phyloP scores from a whole-genome alignment of 2,888 invertebrate genomes.

The Ernsta delagoae region DNA sequence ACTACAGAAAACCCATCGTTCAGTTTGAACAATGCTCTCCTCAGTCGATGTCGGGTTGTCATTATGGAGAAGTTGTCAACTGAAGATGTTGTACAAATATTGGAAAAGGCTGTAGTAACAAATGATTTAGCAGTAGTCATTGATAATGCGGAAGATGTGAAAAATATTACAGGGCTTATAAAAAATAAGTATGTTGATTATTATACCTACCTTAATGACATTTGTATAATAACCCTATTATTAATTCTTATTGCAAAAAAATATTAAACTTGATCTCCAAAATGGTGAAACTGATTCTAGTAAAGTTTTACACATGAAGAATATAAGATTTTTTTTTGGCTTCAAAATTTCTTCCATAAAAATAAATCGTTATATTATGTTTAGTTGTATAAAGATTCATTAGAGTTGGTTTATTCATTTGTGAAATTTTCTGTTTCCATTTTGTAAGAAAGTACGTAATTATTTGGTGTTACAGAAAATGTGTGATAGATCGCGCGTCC shows the following conservation, averaged over 20 bases:
- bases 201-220: no score
- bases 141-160: constrained; percentile 49
- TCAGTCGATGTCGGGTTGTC: constrained; percentile 91
- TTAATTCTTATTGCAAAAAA: no score
- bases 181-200: constrained; percentile 17
- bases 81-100: constrained; percentile 85
- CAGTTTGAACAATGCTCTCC: constrained; percentile 90
- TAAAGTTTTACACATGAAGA: no score
- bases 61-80: constrained; percentile 88
- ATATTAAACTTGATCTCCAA: no score
- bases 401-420: no score
- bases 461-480: constrained; percentile 49
- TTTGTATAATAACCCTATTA: no score
- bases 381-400: no score
- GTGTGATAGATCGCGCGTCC: constrained; percentile 83
- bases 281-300: no score
- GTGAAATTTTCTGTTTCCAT: no score
- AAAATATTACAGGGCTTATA: neutral
- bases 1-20: constrained; percentile 96
- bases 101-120: constrained; percentile 83
- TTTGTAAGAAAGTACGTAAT: neutral
- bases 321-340: no score
- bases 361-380: no score
- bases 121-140: constrained; percentile 58
- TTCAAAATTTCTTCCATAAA: no score